Evolutionary conservation across 2,797 vertebrate genomes (phyloP).

Genomic region (Mallotus villosus): DNA sequence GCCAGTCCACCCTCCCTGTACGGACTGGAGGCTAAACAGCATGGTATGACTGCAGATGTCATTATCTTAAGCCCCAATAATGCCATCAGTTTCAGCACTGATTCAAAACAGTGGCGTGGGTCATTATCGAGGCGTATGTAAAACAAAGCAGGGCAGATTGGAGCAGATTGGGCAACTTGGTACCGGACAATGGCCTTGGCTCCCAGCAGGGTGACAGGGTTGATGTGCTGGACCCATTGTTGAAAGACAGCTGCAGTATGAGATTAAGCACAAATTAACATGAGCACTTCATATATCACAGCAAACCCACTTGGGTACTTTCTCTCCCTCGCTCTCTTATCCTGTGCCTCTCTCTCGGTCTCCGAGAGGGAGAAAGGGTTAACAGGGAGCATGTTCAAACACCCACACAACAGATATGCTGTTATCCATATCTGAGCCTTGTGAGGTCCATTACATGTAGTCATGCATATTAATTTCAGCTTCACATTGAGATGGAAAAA

Average conservation of each 20-base stretch:
- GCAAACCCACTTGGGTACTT: constrained; percentile 33
- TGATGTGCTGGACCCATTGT: constrained; percentile 19
- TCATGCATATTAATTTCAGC: constrained; percentile 30
- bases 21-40: constrained; percentile 1
- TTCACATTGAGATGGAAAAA: constrained; percentile 15
- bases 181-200: constrained; percentile 28
- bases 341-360: not conserved
- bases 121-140: not conserved
- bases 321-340: constrained; percentile 13
- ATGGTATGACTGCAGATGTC: not conserved
- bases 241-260: constrained; percentile 23
- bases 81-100: not conserved
- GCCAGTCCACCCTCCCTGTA: not conserved
- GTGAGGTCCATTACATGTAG: constrained; percentile 29
- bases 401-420: constrained; percentile 71
- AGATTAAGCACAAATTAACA: constrained; percentile 38
- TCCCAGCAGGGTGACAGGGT: constrained; percentile 27
- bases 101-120: not conserved
- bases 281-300: constrained; percentile 42
- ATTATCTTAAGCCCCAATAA: not conserved
- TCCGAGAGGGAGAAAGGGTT: constrained; percentile 18
- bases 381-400: constrained; percentile 45
- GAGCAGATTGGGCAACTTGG: constrained; percentile 8
- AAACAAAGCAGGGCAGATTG: constrained; percentile 1
- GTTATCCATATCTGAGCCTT: constrained; percentile 38